phyloP scores from a whole-genome alignment of 2,113 vertebrate species.

The Phocoena sinus region DNA sequence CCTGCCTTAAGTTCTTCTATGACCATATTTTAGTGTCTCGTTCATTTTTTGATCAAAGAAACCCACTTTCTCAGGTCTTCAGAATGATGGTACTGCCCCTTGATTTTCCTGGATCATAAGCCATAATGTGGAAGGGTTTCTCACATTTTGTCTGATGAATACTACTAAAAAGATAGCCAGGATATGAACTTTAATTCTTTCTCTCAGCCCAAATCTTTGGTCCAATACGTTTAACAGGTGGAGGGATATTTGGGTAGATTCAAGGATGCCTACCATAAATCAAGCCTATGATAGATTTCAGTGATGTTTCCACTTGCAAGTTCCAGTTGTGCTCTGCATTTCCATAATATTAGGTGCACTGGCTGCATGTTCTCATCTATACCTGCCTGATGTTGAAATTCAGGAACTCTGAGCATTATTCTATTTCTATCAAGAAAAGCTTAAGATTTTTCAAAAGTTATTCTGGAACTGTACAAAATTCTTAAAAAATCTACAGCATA shows the following conservation, averaged over 20 bases:
- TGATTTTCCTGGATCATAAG: slow-evolving; percentile 30
- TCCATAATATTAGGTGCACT: neutral
- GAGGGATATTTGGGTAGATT: neutral
- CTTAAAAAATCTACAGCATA: neutral
- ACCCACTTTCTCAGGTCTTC: neutral
- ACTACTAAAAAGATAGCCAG: slow-evolving; percentile 8
- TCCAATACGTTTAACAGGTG: neutral
- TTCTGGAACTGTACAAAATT: neutral
- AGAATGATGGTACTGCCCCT: slow-evolving; percentile 35
- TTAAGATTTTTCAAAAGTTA: neutral
- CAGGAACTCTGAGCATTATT: neutral
- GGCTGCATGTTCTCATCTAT: neutral
- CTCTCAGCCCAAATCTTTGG: neutral
- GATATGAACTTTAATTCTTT: neutral
- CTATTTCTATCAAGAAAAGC: neutral
- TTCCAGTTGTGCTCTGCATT: neutral
- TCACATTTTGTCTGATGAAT: slow-evolving; percentile 9
- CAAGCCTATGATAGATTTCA: neutral
- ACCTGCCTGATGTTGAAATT: neutral
- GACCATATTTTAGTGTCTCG: slow-evolving; percentile 62
- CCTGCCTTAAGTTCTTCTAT: slow-evolving; percentile 61
- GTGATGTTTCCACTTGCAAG: neutral
- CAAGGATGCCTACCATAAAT: neutral
- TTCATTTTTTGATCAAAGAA: slow-evolving; percentile 69
- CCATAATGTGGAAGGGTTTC: neutral